Evolutionary conservation across 2,888 invertebrate genomes (phyloP), one percentile per base, ranked within the genome.

Genomic region (Dinocampus coccinellae): DNA sequence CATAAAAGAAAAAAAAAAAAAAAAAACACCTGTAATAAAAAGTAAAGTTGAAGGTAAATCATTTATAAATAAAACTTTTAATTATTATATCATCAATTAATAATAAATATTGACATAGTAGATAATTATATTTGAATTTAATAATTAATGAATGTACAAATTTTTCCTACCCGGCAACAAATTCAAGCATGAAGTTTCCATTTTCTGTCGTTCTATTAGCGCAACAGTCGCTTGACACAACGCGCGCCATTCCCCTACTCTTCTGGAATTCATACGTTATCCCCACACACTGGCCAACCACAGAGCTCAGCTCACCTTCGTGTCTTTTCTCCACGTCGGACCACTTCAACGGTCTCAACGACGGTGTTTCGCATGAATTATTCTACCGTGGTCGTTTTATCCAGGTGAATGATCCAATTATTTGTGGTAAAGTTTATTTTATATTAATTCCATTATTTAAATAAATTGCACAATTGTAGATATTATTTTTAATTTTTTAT

Each of bases 301-400:
- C 47, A 52, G 63, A 22, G 67, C 57, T n/a, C n/a, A n/a, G 58
- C 42, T 42, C 57, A 39, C 55, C 33, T 60, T 47, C 52, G 65
- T 36, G 58, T 55, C 55, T 63, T 61, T 69, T 72, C 62, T 65
- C 66, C 36, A 61, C 47, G 47, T 47, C 47, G 47, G 47, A 47
- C 47, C 47, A 47, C 16, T 69, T 69, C 69, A 47, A 69, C 60
- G 52, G 33, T 22, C 33, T 29, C 34, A 34, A 20, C 39, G 53
- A 63, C 66, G 63, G 63, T 53, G 62, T 57, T 60, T 47, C 70
- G 72, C 70, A 72, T 69, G 70, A 69, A 74, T 73, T 75, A 65
- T 75, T 75, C 63, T 60, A 33, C 69, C 55, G 72, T 67, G n/a
- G 10, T 13, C 20, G 58, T 58, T 22, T 34, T 10, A 57, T 20